Conservation (phyloP, 2,888 invertebrate species). For the Andrena dorsata region DNA sequence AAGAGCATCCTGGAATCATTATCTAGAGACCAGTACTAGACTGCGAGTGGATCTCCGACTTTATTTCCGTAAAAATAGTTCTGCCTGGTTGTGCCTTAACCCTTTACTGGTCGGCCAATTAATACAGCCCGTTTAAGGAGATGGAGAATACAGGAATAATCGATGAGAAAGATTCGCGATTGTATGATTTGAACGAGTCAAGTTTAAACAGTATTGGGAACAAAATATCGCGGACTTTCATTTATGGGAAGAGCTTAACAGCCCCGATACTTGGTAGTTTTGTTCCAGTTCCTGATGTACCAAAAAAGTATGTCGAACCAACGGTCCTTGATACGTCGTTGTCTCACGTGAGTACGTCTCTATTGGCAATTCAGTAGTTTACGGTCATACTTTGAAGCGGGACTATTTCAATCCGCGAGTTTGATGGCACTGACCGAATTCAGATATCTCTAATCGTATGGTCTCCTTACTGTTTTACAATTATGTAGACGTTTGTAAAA, state of each 20-base stretch:
- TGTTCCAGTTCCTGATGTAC: conserved; percentile 80
- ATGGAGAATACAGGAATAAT: conserved; percentile 22
- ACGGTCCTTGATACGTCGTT: conserved; percentile 88
- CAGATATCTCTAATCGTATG: too few species aligned
- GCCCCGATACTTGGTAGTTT: conserved; percentile 88
- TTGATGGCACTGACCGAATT: too few species aligned
- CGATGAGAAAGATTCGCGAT: neutral
- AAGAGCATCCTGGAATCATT: conserved; percentile 49
- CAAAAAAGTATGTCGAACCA: conserved; percentile 80
- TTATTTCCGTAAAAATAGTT: conserved; percentile 33
- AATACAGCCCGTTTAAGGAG: neutral
- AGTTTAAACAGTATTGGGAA: neutral
- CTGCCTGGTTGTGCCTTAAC: conserved; percentile 19
- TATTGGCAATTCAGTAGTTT: neutral
- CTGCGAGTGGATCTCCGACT: conserved; percentile 32
- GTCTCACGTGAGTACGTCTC: conserved; percentile 85
- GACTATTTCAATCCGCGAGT: too few species aligned
- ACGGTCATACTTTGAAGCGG: too few species aligned
- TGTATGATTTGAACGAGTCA: neutral
- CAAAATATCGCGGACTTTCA: conserved; percentile 8
- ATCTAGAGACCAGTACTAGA: conserved; percentile 27
- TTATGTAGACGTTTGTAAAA: too few species aligned
- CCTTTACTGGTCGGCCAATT: neutral
- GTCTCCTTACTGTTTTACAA: too few species aligned
- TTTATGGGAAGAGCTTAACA: conserved; percentile 33